phyloP scores from a whole-genome alignment of 2,113 vertebrate species.

The Gallinago media region DNA sequence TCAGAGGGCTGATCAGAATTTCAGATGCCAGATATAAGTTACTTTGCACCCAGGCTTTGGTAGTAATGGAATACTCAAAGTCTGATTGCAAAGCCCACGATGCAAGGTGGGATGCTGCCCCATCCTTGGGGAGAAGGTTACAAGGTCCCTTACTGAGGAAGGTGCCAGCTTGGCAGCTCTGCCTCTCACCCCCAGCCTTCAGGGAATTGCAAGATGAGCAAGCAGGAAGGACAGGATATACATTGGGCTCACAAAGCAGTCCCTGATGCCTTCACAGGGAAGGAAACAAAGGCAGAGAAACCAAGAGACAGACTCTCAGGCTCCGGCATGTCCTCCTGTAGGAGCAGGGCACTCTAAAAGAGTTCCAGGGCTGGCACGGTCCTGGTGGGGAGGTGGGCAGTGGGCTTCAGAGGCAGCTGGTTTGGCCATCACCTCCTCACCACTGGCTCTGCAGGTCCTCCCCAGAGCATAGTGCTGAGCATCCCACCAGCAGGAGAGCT shows the following conservation, averaged over 20 bases:
- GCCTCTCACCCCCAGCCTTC: not conserved
- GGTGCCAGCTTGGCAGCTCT: not conserved
- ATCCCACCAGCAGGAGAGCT: not conserved
- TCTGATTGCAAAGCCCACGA: fast-evolving
- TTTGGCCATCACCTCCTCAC: not conserved
- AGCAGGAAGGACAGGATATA: not conserved
- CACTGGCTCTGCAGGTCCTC: not conserved
- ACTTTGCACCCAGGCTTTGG: not conserved
- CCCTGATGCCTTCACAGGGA: not conserved
- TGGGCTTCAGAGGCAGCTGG: fast-evolving
- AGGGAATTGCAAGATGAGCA: fast-evolving
- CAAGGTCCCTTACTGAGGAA: fast-evolving
- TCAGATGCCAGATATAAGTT: not conserved
- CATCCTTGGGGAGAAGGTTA: not conserved
- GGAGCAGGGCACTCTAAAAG: not conserved
- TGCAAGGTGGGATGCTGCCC: not conserved
- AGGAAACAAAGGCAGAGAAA: not conserved
- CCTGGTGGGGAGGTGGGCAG: not conserved
- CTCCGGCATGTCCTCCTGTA: fast-evolving
- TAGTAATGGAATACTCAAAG: fast-evolving
- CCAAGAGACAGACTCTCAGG: fast-evolving
- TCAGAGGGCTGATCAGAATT: not conserved
- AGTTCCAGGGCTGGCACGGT: not conserved
- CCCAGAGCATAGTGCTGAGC: not conserved
- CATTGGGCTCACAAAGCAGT: too few species aligned